Evolutionary conservation across 2,888 invertebrate species (phyloP), one percentile per base, ranked within the genome.

Genomic region (Theretra japonica): DNA sequence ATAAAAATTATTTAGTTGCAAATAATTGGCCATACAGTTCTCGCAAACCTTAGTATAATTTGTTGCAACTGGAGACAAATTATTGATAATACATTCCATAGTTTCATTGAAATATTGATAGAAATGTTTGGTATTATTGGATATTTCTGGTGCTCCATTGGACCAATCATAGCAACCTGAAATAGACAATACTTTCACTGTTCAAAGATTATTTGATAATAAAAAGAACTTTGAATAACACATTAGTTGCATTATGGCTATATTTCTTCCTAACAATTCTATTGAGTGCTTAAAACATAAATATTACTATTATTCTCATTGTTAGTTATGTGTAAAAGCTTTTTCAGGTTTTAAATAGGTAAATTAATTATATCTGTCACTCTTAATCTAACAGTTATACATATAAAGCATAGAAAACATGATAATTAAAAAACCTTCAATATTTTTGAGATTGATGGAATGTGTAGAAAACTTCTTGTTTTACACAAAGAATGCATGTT

Each of bases 131-230:
- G 95, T 95, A 76, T 94, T 88, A 79, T 95, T 93, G 72, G 95
- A 95, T 68, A 92, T 79, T 33, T 88, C 86, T 48, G 95, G 90
- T 50, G 79, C 86, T 41, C 86, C 88, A 74, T 90, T 89, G 33
- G 86, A 82, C 88, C 94, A 91, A 73, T 94, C 82, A 83, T 95
- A 96, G 84, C 96, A 96, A 82, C 91, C 96, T 96, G 83, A 74
- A 94, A 93, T 73, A 73, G 69, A 75, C 75, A 70, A 70, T 62
- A 72, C 69, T 28, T 33, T 19, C 6, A 41, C n/a, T 17, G 8
- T 17, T 62, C 0, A 59, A 6, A 15, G n/a, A 28, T 25, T 59
- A 59, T 59, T 60, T 60, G 8, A 11, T 62, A 53, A 7, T 48
- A 5, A 5, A 53, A 53, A 11, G 19, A 41, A 41, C 0, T 33